Conservation (phyloP, 2,888 invertebrate species). For the Atethmia centrago region DNA sequence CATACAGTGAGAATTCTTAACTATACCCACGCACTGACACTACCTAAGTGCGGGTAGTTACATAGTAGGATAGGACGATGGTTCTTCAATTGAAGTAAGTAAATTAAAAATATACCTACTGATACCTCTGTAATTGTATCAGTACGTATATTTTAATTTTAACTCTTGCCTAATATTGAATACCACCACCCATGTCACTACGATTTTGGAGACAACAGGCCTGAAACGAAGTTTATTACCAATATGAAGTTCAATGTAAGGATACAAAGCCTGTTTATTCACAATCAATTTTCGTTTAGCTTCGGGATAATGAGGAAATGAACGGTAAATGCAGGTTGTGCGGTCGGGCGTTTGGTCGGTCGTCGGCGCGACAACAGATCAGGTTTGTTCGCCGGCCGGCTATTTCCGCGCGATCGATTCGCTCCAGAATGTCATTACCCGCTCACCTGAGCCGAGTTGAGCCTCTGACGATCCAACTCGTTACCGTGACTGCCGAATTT, state of each 20-base stretch:
- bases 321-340: constrained; percentile 53
- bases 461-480: constrained; percentile 62
- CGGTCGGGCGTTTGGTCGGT: constrained; percentile 37
- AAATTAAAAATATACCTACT: too few relatives aligned
- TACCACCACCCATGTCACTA: neutral
- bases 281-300: constrained; percentile 39
- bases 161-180: neutral
- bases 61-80: neutral
- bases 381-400: constrained; percentile 64
- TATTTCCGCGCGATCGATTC: constrained; percentile 79
- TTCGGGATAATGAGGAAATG: constrained; percentile 57
- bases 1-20: neutral
- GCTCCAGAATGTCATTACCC: constrained; percentile 78
- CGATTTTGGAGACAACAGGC: neutral
- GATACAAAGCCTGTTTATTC: constrained; percentile 24
- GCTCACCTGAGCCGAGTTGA: constrained; percentile 71
- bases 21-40: neutral
- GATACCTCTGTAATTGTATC: too few relatives aligned
- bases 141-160: too few relatives aligned
- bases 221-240: neutral
- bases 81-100: too few relatives aligned
- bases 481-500: constrained; percentile 59
- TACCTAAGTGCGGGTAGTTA: neutral
- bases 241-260: neutral
- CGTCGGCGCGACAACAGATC: constrained; percentile 55